Conservation (phyloP, 2,797 vertebrate species). For the Cynodonichthys magdalenae region DNA sequence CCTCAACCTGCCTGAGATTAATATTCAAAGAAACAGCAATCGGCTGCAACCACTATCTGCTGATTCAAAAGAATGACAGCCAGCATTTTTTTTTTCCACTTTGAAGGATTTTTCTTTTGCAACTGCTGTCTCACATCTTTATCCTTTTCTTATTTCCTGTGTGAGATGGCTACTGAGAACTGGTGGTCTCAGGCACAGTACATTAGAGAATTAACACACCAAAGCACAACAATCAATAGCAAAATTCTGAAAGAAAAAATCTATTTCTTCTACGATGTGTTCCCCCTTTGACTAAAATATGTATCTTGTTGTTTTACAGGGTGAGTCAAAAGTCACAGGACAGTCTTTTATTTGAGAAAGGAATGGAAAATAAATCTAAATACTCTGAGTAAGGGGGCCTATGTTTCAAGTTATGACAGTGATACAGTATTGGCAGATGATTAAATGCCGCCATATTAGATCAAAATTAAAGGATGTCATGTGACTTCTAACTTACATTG, state of each 20-base stretch:
- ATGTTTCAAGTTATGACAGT: no score
- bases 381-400: no score
- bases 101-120: conserved; percentile 6
- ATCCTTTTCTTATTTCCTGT: conserved; percentile 13
- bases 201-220: not conserved
- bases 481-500: no score
- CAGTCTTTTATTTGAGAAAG: no score
- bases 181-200: conserved; percentile 6
- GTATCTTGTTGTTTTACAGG: not conserved
- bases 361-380: no score
- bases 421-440: no score
- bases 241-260: conserved; percentile 12
- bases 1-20: conserved; percentile 17
- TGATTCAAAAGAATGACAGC: conserved; percentile 30
- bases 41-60: conserved; percentile 16
- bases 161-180: conserved; percentile 33
- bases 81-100: not conserved
- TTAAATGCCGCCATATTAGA: no score
- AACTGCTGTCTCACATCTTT: conserved; percentile 1
- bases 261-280: conserved; percentile 1
- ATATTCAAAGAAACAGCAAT: conserved; percentile 18
- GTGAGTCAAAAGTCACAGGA: not conserved
- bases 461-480: no score
- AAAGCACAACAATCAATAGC: not conserved
- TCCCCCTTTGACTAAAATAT: conserved; percentile 3